Percentiles rank a stretch among this genome's conserved stretches.
Conservation (phyloP, 2,797 vertebrate species). For the Aplochiton taeniatus region DNA sequence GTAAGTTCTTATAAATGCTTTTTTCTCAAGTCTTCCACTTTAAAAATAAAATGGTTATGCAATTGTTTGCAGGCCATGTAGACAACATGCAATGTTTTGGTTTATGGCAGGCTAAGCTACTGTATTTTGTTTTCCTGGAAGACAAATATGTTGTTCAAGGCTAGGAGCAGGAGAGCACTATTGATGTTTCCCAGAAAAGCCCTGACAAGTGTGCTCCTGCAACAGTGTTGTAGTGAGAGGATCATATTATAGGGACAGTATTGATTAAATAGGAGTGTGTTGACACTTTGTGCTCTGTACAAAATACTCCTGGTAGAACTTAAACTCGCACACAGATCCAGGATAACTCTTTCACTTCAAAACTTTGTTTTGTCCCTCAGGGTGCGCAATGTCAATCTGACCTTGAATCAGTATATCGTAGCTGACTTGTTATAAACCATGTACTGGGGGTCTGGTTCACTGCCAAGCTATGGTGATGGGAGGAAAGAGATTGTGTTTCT, state of each 20-base stretch:
- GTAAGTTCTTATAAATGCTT: too few species aligned
- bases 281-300: constrained; percentile 16
- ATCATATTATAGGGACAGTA: constrained; percentile 42
- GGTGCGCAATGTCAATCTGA: constrained; percentile 11
- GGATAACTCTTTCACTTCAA: not conserved
- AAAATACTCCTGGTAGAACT: constrained; percentile 12
- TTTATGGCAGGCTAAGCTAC: not conserved
- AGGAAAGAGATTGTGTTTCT: constrained; percentile 33
- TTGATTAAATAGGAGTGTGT: constrained; percentile 35
- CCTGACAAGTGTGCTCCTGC: constrained; percentile 42
- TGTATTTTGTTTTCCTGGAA: constrained; percentile 18
- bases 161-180: constrained; percentile 21
- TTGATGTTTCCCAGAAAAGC: constrained; percentile 46
- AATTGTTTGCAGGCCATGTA: too few species aligned
- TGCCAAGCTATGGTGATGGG: constrained; percentile 39
- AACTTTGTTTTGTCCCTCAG: constrained; percentile 9
- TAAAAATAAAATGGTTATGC: too few species aligned
- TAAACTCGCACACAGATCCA: not conserved
- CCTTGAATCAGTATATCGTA: constrained; percentile 13
- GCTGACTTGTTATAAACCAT: constrained; percentile 11
- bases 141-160: constrained; percentile 29
- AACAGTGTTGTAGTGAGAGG: constrained; percentile 56
- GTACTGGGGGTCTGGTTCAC: constrained; percentile 29
- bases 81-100: too few species aligned
- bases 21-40: too few species aligned